Conservation (phyloP, 2,113 vertebrate species). For the Protobothrops flavoviridis region DNA sequence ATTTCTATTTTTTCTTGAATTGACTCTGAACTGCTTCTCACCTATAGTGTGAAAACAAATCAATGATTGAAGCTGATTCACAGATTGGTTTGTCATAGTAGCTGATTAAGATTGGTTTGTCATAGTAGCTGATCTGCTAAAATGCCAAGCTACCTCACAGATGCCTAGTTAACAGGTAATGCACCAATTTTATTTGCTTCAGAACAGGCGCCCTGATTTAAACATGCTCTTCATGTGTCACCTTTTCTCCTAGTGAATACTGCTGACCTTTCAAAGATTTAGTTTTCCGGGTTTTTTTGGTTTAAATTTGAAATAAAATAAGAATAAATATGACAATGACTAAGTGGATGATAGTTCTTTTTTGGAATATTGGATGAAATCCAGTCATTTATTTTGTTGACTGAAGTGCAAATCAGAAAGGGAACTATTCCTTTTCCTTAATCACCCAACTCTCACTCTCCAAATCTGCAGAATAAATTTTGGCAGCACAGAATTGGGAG, state of each 20-base stretch:
- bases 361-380: neutral
- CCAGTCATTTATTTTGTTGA: neutral
- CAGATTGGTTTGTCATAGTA: neutral
- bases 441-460: neutral
- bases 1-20: neutral
- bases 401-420: neutral
- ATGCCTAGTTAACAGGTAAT: slow-evolving; percentile 30
- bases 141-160: neutral
- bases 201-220: slow-evolving; percentile 27
- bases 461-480: neutral
- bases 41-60: neutral
- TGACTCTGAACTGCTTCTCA: neutral
- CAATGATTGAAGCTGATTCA: neutral
- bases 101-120: neutral
- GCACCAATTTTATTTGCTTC: neutral
- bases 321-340: slow-evolving; percentile 62
- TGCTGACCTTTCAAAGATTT: slow-evolving; percentile 60
- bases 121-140: neutral
- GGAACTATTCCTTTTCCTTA: neutral
- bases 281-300: slow-evolving; percentile 41
- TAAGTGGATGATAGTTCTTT: slow-evolving; percentile 20
- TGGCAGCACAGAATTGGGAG: neutral
- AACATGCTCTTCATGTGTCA: slow-evolving; percentile 41
- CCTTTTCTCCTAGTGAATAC: slow-evolving; percentile 45
- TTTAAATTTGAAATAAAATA: slow-evolving; percentile 48